Evolutionary conservation across 1,140 invertebrate species (phyloP), one percentile per base, ranked within the genome.

Genomic region (Trissolcus basalis): DNA sequence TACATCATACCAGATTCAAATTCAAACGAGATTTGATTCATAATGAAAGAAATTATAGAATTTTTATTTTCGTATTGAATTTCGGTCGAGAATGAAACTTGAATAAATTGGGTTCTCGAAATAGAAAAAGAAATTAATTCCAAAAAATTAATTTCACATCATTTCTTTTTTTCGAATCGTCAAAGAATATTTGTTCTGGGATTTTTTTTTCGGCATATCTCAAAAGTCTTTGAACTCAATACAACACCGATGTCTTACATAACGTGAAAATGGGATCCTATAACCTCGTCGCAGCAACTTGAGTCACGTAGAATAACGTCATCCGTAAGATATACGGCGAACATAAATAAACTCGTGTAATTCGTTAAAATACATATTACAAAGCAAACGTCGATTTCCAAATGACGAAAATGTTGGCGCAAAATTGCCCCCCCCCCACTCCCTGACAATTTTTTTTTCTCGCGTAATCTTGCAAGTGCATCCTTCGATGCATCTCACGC

Each of bases 281-380:
- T 78, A 69, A 65, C 39, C 65, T 67, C 76, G 56, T 60, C 64
- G 50, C 47, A 16, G 64, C 19, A 39, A 39, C 63, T 73, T 54
- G 50, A 72, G 75, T 78, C 75, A 74, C 70, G 65, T 74, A 78
- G 47, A 64, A 78, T 74, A 73, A 78, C 64, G 67, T 78, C 65
- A 67, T 67, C 63, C 49, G 36, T 33, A 61, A 53, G 61, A 78
- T 71, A 65, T 70, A 78, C 61, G 76, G 61, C 49, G 36, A 60
- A 74, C 70, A 73, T 69, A 78, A 78, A 73, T 69, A 39, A 11
- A 58, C 63, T 77, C 59, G 44, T 60, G 63, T 63, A 65, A 73
- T 78, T 63, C 45, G 70, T 74, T 67, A 65, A 67, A 74, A 59
- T 78, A 63, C 61, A 63, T 55, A 60, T 68, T 59, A 70, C 49